These are phyloP conservation scores for Temnothorax unifasciatus DNA, from an alignment of 2,888 invertebrate genomes.

Conservation along the genomic window DNA sequence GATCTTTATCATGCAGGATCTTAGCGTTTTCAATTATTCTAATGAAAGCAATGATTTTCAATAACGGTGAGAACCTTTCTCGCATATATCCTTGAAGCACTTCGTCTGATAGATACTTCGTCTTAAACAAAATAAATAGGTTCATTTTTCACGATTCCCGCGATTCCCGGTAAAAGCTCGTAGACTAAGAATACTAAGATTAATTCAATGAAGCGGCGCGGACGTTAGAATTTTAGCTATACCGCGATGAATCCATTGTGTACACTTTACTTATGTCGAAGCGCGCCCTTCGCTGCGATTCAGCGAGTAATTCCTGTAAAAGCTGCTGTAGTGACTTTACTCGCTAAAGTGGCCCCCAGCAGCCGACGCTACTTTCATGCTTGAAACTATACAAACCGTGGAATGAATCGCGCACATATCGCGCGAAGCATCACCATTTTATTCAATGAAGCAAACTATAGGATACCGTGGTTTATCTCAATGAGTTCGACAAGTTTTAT, in stretches of 20 bases:
- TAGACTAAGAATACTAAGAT: constrained; percentile 54
- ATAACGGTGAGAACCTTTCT: background rate
- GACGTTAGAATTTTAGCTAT: constrained; percentile 26
- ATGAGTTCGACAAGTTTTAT: constrained; percentile 17
- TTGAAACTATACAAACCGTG: background rate
- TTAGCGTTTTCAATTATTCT: background rate
- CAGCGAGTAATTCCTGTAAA: constrained; percentile 51
- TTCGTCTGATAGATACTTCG: constrained; percentile 29
- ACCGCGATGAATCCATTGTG: constrained; percentile 49
- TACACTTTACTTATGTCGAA: constrained; percentile 50
- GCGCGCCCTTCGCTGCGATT: constrained; percentile 42
- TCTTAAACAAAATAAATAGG: constrained; percentile 48
- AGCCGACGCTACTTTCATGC: constrained; percentile 1
- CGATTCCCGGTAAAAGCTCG: constrained; percentile 48
- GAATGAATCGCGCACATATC: constrained; percentile 23
- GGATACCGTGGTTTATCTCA: constrained; percentile 31
- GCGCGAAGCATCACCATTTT: constrained; percentile 28
- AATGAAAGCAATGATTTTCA: constrained; percentile 24
- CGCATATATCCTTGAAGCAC: background rate
- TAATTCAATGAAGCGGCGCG: constrained; percentile 47
- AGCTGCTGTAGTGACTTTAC: constrained; percentile 67
- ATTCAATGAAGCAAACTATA: constrained; percentile 40
- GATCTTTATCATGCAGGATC: background rate
- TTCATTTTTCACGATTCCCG: constrained; percentile 49
- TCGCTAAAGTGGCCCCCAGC: constrained; percentile 65